Percentiles rank a stretch among this genome's conserved stretches.
phyloP scores from a whole-genome alignment of 64 coral and sea anemone genomes.

The Dendronephthya gigantea region DNA sequence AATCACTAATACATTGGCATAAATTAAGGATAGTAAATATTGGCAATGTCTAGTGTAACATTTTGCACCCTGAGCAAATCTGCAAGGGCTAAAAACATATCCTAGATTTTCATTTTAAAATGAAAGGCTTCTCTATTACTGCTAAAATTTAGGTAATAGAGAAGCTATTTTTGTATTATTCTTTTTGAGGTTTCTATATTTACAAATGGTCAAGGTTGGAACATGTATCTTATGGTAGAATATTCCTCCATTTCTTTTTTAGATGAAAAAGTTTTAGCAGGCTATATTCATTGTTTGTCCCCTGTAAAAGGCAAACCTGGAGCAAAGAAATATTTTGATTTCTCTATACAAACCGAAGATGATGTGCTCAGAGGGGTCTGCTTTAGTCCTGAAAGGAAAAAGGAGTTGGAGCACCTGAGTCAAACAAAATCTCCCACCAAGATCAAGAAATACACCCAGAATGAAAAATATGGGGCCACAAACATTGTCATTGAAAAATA shows the following conservation, averaged over 20 bases:
- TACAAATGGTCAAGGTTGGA: neutral
- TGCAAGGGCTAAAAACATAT: no score
- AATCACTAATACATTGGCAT: neutral
- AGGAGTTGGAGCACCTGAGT: neutral
- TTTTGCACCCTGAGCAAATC: neutral
- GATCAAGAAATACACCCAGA: neutral
- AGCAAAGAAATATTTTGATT: neutral
- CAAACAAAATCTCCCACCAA: neutral
- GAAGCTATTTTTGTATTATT: no score
- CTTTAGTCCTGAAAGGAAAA: neutral
- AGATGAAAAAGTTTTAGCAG: neutral
- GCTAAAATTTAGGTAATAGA: no score
- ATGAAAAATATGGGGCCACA: neutral
- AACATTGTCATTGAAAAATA: constrained; percentile 2
- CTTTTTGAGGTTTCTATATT: no score
- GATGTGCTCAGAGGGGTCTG: neutral
- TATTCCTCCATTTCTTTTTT: neutral
- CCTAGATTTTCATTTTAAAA: no score
- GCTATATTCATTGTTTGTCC: neutral
- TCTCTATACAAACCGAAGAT: neutral
- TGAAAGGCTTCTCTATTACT: no score
- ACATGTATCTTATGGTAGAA: neutral
- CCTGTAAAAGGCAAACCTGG: neutral
- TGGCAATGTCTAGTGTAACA: neutral
- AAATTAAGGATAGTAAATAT: neutral